These are phyloP conservation scores for Echeneis naucrates DNA, from an alignment of 2,797 vertebrate genomes.

Conservation along the genomic window DNA sequence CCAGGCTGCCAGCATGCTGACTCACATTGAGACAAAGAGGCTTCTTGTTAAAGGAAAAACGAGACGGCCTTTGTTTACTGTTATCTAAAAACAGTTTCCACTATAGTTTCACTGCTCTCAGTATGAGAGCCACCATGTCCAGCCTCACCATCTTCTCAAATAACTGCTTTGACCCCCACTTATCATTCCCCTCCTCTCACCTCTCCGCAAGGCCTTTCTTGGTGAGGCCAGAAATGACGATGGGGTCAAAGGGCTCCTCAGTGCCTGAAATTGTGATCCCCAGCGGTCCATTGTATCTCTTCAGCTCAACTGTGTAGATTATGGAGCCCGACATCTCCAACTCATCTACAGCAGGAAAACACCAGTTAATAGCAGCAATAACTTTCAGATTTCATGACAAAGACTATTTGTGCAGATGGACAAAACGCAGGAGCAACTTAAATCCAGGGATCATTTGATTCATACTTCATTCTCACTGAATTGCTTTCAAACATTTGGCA, in stretches of 20 bases:
- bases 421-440: not conserved
- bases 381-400: not conserved
- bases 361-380: not conserved
- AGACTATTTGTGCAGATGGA: not conserved
- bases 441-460: not conserved
- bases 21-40: slow-evolving; percentile 64
- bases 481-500: slow-evolving; percentile 22
- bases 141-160: slow-evolving; percentile 31
- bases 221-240: slow-evolving; percentile 96
- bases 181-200: slow-evolving; percentile 78
- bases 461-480: not conserved
- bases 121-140: not conserved
- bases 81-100: not conserved
- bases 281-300: slow-evolving; percentile 94
- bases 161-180: not conserved
- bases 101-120: slow-evolving; percentile 7
- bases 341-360: slow-evolving; percentile 85
- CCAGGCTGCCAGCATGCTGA: slow-evolving; percentile 56
- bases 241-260: slow-evolving; percentile 98
- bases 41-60: slow-evolving; percentile 59
- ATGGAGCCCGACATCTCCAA: slow-evolving; percentile 95
- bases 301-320: slow-evolving; percentile 97
- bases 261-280: slow-evolving; percentile 99
- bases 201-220: slow-evolving; percentile 97
- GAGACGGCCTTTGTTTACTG: slow-evolving; percentile 59